phyloP scores from a whole-genome alignment of 30 jellyfish, hydroid and myxozoan species.

The Clytia hemisphaerica region DNA sequence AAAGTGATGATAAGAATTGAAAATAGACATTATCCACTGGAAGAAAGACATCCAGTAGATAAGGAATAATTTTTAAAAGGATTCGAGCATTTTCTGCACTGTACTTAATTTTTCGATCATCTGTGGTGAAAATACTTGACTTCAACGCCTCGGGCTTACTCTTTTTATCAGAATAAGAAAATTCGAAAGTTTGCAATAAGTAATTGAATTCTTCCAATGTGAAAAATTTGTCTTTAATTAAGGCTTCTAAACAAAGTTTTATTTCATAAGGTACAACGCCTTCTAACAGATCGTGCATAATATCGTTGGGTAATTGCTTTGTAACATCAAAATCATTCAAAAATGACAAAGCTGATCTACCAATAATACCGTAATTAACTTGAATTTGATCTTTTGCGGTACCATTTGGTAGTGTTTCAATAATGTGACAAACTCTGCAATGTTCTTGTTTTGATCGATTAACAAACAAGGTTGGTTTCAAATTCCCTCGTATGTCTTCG shows the following conservation, averaged over 20 bases:
- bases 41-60: background rate
- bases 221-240: background rate
- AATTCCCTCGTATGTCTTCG: background rate
- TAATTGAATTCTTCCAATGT: background rate
- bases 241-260: background rate
- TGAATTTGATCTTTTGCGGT: background rate
- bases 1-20: too few species aligned
- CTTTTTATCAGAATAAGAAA: background rate
- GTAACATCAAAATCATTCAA: constrained; percentile 10
- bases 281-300: constrained; percentile 11
- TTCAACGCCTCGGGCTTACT: constrained; percentile 10
- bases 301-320: constrained; percentile 16
- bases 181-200: background rate
- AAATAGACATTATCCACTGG: background rate
- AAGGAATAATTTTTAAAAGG: background rate
- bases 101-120: constrained; percentile 12
- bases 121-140: constrained; percentile 1
- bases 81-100: constrained; percentile 17
- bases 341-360: background rate
- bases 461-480: background rate
- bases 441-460: background rate
- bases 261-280: constrained; percentile 19
- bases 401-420: background rate
- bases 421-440: background rate
- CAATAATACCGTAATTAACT: constrained; percentile 6